phyloP scores from a whole-genome alignment of 2,797 vertebrate species.

The Coregonus sp. region DNA sequence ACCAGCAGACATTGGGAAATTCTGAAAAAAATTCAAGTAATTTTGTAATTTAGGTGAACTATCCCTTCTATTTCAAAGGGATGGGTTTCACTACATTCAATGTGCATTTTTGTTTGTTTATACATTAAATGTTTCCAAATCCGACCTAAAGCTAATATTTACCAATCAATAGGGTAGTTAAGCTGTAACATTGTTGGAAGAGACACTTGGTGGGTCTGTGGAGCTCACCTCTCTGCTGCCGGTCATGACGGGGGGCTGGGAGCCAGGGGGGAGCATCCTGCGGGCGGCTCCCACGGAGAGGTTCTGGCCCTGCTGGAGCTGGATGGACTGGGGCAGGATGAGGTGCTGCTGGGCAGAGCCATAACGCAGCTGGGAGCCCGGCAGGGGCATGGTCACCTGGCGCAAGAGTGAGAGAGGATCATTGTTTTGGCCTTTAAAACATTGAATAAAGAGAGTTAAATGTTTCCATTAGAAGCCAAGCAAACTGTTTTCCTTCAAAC shows the following conservation, averaged over 20 bases:
- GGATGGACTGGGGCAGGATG: slow-evolving; percentile 95
- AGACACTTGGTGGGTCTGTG: background rate
- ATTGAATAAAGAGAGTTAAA: background rate
- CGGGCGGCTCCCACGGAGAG: slow-evolving; percentile 90
- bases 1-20: slow-evolving; percentile 17
- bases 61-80: slow-evolving; percentile 7
- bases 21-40: slow-evolving; percentile 22
- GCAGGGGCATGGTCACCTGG: slow-evolving; percentile 95
- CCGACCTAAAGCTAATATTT: background rate
- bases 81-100: background rate
- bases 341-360: slow-evolving; percentile 96
- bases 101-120: background rate
- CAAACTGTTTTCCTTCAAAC: too few relatives aligned
- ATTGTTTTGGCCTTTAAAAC: background rate
- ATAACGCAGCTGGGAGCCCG: slow-evolving; percentile 94
- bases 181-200: background rate
- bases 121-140: background rate
- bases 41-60: slow-evolving; percentile 20
- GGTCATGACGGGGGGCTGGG: slow-evolving; percentile 87
- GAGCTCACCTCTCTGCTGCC: slow-evolving; percentile 88
- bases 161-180: background rate
- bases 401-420: background rate
- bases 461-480: too few relatives aligned
- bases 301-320: slow-evolving; percentile 96
- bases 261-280: slow-evolving; percentile 89